phyloP scores from a whole-genome alignment of 2,113 vertebrate species.

The Eolophus roseicapilla region DNA sequence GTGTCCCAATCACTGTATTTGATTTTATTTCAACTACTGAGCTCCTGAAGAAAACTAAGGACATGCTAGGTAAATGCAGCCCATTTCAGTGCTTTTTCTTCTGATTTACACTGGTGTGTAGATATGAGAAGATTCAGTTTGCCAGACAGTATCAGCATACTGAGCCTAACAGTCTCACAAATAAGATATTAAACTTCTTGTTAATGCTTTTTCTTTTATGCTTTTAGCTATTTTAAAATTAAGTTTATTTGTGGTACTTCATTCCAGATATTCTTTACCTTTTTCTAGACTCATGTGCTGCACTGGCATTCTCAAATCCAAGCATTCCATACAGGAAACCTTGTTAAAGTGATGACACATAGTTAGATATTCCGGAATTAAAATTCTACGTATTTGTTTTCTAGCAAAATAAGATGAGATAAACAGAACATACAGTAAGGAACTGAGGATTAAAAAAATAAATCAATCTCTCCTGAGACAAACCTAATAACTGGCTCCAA shows the following conservation, averaged over 20 bases:
- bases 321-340: not conserved
- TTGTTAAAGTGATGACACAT: not conserved
- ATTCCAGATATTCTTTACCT: not conserved
- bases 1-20: not conserved
- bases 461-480: constrained; percentile 61
- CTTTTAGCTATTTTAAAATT: not conserved
- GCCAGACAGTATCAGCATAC: not conserved
- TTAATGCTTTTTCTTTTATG: not conserved
- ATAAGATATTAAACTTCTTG: not conserved
- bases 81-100: not conserved
- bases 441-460: constrained; percentile 57
- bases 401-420: constrained; percentile 32
- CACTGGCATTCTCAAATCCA: not conserved
- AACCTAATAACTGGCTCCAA: constrained; percentile 71
- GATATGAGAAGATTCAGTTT: not conserved
- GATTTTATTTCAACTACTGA: not conserved
- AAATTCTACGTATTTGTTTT: constrained; percentile 62
- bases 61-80: not conserved
- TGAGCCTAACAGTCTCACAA: not conserved
- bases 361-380: not conserved
- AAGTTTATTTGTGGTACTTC: not conserved
- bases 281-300: not conserved
- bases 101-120: not conserved
- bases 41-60: not conserved
- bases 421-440: constrained; percentile 45